Conservation (phyloP, 2,888 invertebrate genomes). For the Eupsilia transversa region DNA sequence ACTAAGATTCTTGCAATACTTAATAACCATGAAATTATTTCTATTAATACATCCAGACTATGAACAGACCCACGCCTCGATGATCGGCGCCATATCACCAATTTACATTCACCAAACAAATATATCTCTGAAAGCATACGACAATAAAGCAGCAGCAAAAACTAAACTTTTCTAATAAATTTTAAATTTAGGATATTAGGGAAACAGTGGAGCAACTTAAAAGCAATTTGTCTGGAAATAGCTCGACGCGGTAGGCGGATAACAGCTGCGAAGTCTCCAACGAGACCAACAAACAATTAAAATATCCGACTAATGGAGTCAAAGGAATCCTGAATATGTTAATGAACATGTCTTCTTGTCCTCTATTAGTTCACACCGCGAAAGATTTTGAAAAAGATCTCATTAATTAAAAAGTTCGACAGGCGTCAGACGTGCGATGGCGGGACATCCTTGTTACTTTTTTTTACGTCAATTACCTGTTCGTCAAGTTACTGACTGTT, state of each 20-base stretch:
- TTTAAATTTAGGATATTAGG: constrained; percentile 73
- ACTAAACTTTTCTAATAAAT: constrained; percentile 65
- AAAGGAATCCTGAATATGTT: constrained; percentile 86
- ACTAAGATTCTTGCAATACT: constrained; percentile 19
- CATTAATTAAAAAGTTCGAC: constrained; percentile 80
- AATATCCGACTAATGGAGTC: constrained; percentile 90
- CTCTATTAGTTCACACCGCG: constrained; percentile 80
- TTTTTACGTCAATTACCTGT: constrained; percentile 68
- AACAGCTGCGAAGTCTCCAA: constrained; percentile 88
- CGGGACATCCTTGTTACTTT: constrained; percentile 55
- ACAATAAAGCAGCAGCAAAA: constrained; percentile 57
- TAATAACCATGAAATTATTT: constrained; percentile 55
- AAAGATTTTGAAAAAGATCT: constrained; percentile 73
- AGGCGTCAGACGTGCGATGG: constrained; percentile 65
- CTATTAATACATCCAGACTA: constrained; percentile 21
- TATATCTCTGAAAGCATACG: constrained; percentile 50
- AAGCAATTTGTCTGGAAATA: constrained; percentile 90
- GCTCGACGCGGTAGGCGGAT: constrained; percentile 83
- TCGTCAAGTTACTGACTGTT: constrained; percentile 33
- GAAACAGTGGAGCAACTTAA: constrained; percentile 82
- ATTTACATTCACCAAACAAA: constrained; percentile 53
- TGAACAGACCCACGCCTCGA: constrained; percentile 34
- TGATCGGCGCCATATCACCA: constrained; percentile 29
- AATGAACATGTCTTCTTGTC: constrained; percentile 88
- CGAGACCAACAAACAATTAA: constrained; percentile 86